Conservation (phyloP, 2,888 invertebrate genomes). For the Pseudanteris insignis region DNA sequence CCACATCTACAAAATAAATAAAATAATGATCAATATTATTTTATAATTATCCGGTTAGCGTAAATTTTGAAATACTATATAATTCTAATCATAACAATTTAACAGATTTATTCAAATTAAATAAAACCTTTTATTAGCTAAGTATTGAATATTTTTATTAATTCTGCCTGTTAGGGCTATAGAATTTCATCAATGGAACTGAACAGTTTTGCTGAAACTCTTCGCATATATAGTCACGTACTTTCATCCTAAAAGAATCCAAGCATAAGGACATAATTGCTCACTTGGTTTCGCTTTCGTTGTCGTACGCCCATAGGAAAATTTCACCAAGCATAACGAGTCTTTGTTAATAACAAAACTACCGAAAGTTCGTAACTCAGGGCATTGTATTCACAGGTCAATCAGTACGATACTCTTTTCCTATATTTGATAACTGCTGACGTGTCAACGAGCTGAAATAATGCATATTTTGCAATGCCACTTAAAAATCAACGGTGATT, state of each 20-base stretch:
- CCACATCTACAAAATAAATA: too few relatives aligned
- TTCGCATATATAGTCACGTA: slow-evolving; percentile 57
- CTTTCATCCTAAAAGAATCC: slow-evolving; percentile 47
- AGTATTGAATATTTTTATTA: too few relatives aligned
- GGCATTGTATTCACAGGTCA: slow-evolving; percentile 43
- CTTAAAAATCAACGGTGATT: slow-evolving; percentile 6
- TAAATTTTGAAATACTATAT: too few relatives aligned
- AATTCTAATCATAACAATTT: too few relatives aligned
- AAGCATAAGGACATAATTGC: slow-evolving; percentile 58
- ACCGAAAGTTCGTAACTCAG: slow-evolving; percentile 25
- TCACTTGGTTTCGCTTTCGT: slow-evolving; percentile 65
- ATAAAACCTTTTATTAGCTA: too few relatives aligned
- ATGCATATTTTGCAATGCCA: slow-evolving; percentile 46
- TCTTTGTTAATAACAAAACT: slow-evolving; percentile 30
- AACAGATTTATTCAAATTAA: too few relatives aligned
- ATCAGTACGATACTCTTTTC: too few relatives aligned
- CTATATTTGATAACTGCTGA: slow-evolving; percentile 6
- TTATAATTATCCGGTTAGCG: too few relatives aligned
- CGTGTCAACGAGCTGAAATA: slow-evolving; percentile 46
- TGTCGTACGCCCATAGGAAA: slow-evolving; percentile 58
- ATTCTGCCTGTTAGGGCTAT: too few relatives aligned
- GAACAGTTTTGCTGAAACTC: slow-evolving; percentile 44
- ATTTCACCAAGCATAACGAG: slow-evolving; percentile 58
- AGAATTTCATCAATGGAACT: too few relatives aligned
- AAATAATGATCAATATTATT: too few relatives aligned